Conservation (phyloP, 2,888 invertebrate genomes). For the Oscheius sp. region DNA sequence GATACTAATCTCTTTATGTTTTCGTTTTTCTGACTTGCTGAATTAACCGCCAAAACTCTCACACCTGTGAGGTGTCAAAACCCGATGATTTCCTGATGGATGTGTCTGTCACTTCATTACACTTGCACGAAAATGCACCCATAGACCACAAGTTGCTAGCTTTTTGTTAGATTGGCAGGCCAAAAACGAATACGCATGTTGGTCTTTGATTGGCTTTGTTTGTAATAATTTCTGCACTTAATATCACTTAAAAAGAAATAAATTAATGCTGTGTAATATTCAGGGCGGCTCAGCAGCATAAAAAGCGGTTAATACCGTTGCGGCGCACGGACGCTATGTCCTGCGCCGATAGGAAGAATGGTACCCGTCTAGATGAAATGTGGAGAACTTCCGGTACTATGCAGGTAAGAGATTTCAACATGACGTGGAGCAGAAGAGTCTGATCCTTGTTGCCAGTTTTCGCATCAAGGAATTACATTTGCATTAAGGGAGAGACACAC, state of each 20-base stretch:
- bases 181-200: conserved; percentile 2
- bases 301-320: conserved; percentile 71
- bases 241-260: background rate
- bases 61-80: conserved; percentile 29
- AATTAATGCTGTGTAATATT: conserved; percentile 24
- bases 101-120: conserved; percentile 33
- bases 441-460: background rate
- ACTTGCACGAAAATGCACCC: conserved; percentile 19
- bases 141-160: conserved; percentile 3
- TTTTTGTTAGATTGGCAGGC: conserved; percentile 3
- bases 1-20: background rate
- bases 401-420: conserved; percentile 25
- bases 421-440: conserved; percentile 4
- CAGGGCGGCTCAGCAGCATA: conserved; percentile 72
- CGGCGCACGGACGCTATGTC: conserved; percentile 72
- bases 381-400: conserved; percentile 50
- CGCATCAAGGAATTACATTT: background rate
- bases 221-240: background rate
- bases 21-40: background rate
- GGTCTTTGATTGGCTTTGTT: background rate
- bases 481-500: background rate
- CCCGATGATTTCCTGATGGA: conserved; percentile 23
- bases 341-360: conserved; percentile 68
- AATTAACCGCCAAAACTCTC: conserved; percentile 9
- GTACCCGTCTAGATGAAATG: conserved; percentile 65